Base-by-base conservation (phyloP, 2,113 vertebrate genomes). In the Crotalus tigris region DNA sequence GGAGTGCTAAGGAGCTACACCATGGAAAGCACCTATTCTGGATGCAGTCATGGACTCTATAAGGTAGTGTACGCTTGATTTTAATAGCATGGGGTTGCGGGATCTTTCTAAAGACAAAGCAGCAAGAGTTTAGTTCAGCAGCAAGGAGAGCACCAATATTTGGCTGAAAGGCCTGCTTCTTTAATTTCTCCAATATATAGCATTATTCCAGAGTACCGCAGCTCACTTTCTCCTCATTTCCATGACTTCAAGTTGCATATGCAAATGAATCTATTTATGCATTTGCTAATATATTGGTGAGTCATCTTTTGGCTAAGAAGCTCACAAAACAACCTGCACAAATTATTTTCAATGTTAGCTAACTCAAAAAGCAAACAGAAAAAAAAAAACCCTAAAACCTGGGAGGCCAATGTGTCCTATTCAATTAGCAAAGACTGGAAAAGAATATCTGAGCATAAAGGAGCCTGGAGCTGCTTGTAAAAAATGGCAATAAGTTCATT, bases 1-100 rank as follows among this genome's bases (percentile, higher is more conserved):
- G 98, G 98, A 0, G 98, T 99, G 17, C 94, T 98, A 90, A 98
- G 98, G 93, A 99, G 99, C 97, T 99, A 99, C 94, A 99, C 99
- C 91, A 99, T 99, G 99, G 99, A 99, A 92, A 99, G 98, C 95
- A 99, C 98, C 1, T 99, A 98, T 96, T 98, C 99, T 0, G 98
- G 99, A 88, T 99, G 98, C 85, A 98, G 98, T 97, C 99, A 99
- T 2, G 99, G 99, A 0, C 97, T 98, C 90, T 99, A 99, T 95
- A 98, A 99, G 98, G 99, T 99, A 92, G 91, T 4, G 29, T 39
- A 4, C 1, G 21, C 49, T 75, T 21, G 23, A 23, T 90, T 51
- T 33, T 12, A 54, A n/a, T 49, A 39, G 90, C 13, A 0, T 7
- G 5, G 19, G 44, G 23, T 7, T 49, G 12, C 0, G 9, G 39